These are phyloP conservation scores for Perithous albicinctus DNA, from an alignment of 2,888 invertebrate genomes.

Conservation along the genomic window DNA sequence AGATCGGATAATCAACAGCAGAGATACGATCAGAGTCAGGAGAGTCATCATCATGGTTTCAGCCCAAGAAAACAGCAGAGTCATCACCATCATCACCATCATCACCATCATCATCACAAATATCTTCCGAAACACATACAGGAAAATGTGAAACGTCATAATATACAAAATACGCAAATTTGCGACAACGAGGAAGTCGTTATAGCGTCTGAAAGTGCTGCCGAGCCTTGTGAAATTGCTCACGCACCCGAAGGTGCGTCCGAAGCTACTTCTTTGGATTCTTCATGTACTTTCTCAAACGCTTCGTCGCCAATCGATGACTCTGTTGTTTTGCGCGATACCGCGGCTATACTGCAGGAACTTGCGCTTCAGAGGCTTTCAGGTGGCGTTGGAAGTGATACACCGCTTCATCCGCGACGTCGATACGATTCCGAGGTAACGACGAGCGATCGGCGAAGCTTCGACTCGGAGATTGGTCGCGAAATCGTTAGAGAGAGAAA, in stretches of 20 bases:
- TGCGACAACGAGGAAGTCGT: constrained; percentile 76
- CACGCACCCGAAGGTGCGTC: constrained; percentile 81
- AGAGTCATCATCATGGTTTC: constrained; percentile 72
- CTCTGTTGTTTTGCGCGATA: constrained; percentile 80
- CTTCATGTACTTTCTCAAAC: constrained; percentile 78
- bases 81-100: constrained; percentile 63
- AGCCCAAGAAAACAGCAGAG: constrained; percentile 74
- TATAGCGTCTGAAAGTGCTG: constrained; percentile 82
- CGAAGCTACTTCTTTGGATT: constrained; percentile 76
- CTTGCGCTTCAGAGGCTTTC: constrained; percentile 81
- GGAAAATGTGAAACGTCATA: constrained; percentile 72
- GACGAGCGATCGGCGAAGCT: constrained; percentile 81
- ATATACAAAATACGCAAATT: constrained; percentile 69
- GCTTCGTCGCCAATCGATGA: constrained; percentile 79
- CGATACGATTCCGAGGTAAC: constrained; percentile 77
- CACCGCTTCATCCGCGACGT: constrained; percentile 70
- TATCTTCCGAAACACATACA: constrained; percentile 74
- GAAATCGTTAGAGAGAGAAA: constrained; percentile 85
- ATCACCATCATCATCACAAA: constrained; percentile 69
- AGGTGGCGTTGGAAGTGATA: constrained; percentile 78
- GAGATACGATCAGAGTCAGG: constrained; percentile 64
- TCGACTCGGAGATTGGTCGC: constrained; percentile 85
- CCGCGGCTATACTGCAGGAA: constrained; percentile 82
- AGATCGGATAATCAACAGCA: constrained; percentile 67
- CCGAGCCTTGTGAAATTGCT: constrained; percentile 81